phyloP scores from a whole-genome alignment of 1,140 invertebrate genomes.

The Himalopsyche phryganea region DNA sequence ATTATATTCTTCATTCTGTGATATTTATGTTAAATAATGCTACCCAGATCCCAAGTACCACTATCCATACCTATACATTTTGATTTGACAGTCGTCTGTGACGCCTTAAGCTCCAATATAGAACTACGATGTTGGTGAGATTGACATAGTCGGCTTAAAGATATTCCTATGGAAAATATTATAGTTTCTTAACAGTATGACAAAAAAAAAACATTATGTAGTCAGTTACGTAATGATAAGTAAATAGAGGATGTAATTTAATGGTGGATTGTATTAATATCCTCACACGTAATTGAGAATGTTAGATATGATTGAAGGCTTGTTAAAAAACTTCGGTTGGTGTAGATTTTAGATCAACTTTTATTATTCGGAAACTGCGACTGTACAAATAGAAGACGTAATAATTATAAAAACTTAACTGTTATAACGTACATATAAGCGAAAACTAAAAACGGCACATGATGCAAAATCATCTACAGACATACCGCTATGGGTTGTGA shows the following conservation, averaged over 20 bases:
- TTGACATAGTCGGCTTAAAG: constrained; percentile 27
- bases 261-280: constrained; percentile 1
- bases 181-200: too few relatives aligned
- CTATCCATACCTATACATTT: constrained; percentile 31
- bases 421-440: background rate
- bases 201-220: too few relatives aligned
- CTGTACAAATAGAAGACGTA: too few relatives aligned
- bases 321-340: too few relatives aligned
- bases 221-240: background rate
- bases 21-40: too few relatives aligned
- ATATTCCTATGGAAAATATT: constrained; percentile 25
- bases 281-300: too few relatives aligned
- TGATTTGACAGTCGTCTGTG: constrained; percentile 15
- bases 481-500: background rate
- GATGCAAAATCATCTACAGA: background rate
- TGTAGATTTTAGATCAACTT: too few relatives aligned
- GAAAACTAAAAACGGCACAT: background rate
- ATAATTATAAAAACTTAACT: too few relatives aligned
- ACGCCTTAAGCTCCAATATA: constrained; percentile 12
- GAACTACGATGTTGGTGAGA: background rate
- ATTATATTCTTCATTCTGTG: too few relatives aligned
- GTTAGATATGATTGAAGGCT: too few relatives aligned
- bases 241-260: too few relatives aligned
- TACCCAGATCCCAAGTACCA: constrained; percentile 26
- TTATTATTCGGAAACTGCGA: too few relatives aligned